Conservation (phyloP, 2,888 invertebrate species). For the Mechanitis messenoides region DNA sequence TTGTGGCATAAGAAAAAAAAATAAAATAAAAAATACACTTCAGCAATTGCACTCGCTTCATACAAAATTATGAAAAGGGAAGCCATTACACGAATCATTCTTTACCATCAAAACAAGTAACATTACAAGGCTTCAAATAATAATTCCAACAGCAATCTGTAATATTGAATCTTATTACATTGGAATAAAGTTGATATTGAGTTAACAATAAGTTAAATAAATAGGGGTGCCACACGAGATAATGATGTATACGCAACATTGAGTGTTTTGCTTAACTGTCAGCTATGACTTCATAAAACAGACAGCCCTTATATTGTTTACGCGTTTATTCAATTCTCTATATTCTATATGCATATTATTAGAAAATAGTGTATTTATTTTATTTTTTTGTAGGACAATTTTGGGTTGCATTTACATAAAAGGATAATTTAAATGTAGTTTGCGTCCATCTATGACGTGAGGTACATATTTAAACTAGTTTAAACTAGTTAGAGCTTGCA, state of each 20-base stretch:
- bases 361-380: no score
- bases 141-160: conserved; percentile 25
- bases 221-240: conserved; percentile 44
- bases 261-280: conserved; percentile 43
- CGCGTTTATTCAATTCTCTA: no score
- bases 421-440: no score
- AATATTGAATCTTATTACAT: conserved; percentile 8
- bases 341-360: no score
- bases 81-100: conserved; percentile 39
- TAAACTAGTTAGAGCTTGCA: no score
- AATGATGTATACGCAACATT: conserved; percentile 52
- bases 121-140: conserved; percentile 41
- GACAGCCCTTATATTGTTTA: conserved; percentile 28
- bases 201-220: conserved; percentile 21
- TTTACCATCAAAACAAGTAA: conserved; percentile 50
- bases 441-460: no score
- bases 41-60: conserved; percentile 1
- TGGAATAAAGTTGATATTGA: conserved; percentile 17
- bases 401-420: no score
- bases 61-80: conserved; percentile 21
- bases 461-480: no score
- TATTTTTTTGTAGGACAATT: no score
- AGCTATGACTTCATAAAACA: conserved; percentile 31
- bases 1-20: neutral
- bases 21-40: conserved; percentile 3